Evolutionary conservation across 2,113 vertebrate species (phyloP).

Genomic region (Pitta sordida): DNA sequence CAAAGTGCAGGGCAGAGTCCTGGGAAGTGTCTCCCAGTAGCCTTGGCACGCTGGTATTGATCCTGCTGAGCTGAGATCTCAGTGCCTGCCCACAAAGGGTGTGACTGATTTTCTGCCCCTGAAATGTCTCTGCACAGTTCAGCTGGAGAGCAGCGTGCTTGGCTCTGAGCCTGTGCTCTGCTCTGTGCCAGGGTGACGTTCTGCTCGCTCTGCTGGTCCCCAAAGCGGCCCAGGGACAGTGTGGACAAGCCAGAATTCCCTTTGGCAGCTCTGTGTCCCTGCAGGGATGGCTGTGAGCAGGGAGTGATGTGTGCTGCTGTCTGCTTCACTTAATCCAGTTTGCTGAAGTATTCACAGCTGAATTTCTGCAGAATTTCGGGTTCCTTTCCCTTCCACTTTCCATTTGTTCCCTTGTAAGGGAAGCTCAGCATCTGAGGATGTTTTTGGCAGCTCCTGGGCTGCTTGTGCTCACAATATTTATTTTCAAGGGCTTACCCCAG

Average conservation of each 20-base stretch:
- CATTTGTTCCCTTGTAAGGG: no score
- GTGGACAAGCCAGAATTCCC: background rate
- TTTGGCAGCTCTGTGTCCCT: background rate
- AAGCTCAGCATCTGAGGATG: background rate
- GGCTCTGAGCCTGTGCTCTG: background rate
- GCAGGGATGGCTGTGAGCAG: background rate
- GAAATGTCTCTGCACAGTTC: background rate
- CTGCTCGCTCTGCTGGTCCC: background rate
- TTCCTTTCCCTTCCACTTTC: conserved; percentile 36
- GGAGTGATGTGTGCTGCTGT: background rate
- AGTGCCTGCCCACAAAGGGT: background rate
- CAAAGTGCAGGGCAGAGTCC: background rate
- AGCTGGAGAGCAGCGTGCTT: background rate
- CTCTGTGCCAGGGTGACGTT: background rate
- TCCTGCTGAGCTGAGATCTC: background rate
- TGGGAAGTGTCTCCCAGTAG: background rate
- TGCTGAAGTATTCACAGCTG: background rate
- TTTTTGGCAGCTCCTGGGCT: background rate
- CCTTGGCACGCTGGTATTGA: background rate
- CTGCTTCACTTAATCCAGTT: background rate
- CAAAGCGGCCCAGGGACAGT: background rate
- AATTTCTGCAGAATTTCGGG: background rate
- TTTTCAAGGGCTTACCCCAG: background rate
- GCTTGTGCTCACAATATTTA: background rate
- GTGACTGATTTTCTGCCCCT: background rate